Evolutionary conservation across 2,888 invertebrate genomes (phyloP).

Genomic region (Ennomos erosarius): DNA sequence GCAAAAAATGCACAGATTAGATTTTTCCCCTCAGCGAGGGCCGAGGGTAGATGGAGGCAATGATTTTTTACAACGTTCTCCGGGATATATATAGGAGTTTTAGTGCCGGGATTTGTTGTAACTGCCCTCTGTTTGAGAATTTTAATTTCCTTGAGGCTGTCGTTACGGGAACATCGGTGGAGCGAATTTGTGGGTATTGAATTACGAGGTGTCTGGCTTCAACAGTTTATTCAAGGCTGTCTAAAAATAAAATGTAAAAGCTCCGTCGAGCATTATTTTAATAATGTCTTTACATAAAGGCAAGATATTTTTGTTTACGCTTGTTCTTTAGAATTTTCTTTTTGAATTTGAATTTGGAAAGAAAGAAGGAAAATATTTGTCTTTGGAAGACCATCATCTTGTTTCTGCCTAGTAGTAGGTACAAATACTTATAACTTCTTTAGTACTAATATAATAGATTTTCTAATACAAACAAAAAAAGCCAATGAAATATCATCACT

Average conservation of each 20-base stretch:
- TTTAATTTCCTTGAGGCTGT: conserved; percentile 79
- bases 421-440: too few relatives aligned
- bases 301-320: too few relatives aligned
- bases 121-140: conserved; percentile 81
- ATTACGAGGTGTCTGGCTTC: conserved; percentile 28
- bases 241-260: conserved; percentile 7
- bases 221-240: conserved; percentile 2
- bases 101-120: conserved; percentile 82
- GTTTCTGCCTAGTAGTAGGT: too few relatives aligned
- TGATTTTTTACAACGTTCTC: conserved; percentile 84
- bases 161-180: conserved; percentile 32
- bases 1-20: conserved; percentile 86
- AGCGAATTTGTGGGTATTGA: conserved; percentile 31
- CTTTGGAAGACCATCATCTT: too few relatives aligned
- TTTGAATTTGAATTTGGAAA: too few relatives aligned
- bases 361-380: too few relatives aligned
- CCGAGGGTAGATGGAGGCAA: conserved; percentile 82
- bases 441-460: too few relatives aligned
- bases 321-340: too few relatives aligned
- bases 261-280: too few relatives aligned
- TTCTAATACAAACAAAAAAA: too few relatives aligned
- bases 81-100: conserved; percentile 82
- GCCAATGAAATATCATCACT: too few relatives aligned
- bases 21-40: conserved; percentile 82
- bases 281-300: too few relatives aligned